Conservation (phyloP, 2,797 vertebrate genomes). For the Hydrophis major region DNA sequence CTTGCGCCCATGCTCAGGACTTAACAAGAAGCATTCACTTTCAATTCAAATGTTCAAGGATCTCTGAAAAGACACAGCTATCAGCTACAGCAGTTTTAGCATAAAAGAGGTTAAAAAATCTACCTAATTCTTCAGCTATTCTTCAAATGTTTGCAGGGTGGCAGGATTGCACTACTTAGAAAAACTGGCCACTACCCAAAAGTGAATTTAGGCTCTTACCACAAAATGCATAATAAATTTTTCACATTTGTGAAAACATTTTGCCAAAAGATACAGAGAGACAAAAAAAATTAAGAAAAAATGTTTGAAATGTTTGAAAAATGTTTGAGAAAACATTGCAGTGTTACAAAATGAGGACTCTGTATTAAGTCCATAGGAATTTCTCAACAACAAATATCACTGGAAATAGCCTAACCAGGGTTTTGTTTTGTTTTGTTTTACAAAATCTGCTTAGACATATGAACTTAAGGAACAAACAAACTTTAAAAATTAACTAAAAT, state of each 20-base stretch:
- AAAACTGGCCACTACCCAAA: neutral
- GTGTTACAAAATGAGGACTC: neutral
- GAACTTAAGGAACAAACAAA: neutral
- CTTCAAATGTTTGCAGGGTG: neutral
- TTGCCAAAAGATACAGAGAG: neutral
- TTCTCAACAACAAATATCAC: neutral
- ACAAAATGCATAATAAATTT: neutral
- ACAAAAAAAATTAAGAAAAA: rapidly evolving
- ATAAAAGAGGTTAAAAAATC: neutral
- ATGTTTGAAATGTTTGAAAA: neutral
- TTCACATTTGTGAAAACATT: neutral
- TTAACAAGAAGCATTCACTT: neutral
- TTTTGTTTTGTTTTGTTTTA: neutral
- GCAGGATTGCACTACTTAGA: neutral
- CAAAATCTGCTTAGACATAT: neutral
- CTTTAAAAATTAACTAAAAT: neutral
- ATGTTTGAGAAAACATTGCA: neutral
- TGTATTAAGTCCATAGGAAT: neutral
- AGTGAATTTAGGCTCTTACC: neutral
- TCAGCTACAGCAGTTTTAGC: neutral
- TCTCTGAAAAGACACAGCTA: neutral
- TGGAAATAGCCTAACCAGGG: neutral
- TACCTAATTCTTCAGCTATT: neutral
- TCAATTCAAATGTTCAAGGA: neutral
- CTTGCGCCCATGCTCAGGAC: too few species aligned